Evolutionary conservation across 2,797 vertebrate species (phyloP).

Genomic region (Silurus lanzhouensis): DNA sequence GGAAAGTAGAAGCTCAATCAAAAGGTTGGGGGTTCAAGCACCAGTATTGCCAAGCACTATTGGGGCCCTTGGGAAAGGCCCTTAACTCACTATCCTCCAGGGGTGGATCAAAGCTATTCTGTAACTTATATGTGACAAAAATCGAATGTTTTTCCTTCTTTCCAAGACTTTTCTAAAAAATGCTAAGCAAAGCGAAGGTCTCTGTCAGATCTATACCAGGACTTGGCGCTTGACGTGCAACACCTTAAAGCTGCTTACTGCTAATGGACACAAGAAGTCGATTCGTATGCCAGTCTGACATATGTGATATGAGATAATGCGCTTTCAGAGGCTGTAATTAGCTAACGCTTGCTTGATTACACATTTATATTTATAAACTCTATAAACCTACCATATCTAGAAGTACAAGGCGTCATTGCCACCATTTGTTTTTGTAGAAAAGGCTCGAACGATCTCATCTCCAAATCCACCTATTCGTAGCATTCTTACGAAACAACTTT

Average conservation of each 20-base stretch:
- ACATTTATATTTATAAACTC: background rate
- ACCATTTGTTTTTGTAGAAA: no score
- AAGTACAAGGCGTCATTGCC: background rate
- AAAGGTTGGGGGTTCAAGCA: no score
- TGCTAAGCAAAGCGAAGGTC: constrained; percentile 55
- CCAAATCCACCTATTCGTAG: background rate
- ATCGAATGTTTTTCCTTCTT: no score
- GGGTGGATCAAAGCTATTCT: no score
- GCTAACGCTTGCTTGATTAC: background rate
- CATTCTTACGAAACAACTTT: background rate
- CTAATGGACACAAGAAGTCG: background rate
- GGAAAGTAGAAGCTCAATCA: no score
- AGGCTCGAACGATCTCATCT: background rate
- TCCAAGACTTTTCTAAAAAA: no score
- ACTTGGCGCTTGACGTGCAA: background rate
- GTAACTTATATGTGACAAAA: no score
- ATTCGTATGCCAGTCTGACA: background rate
- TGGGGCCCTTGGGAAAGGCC: no score
- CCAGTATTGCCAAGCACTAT: no score
- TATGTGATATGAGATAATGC: background rate
- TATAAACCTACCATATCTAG: background rate
- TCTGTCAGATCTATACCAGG: constrained; percentile 45
- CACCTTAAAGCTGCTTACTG: background rate
- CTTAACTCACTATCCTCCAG: no score
- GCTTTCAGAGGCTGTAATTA: background rate